Evolutionary conservation across 1,140 invertebrate species (phyloP).

Genomic region (Eufriesea mexicana): DNA sequence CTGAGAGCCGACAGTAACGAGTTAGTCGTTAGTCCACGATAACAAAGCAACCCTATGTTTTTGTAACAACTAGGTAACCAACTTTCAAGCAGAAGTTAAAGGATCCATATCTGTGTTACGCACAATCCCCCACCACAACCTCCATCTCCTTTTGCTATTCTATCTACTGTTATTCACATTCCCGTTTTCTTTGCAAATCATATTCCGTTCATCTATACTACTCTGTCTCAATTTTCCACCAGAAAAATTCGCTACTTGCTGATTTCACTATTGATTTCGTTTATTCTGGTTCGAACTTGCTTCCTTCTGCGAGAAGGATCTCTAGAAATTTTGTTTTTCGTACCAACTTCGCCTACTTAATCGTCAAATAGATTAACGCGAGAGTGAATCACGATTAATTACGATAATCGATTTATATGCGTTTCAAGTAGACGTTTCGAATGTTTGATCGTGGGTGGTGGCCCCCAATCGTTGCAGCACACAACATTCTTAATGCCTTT

Average conservation of each 20-base stretch:
- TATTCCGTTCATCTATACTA: neutral
- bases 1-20: neutral
- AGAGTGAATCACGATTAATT: neutral
- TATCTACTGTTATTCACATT: neutral
- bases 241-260: neutral
- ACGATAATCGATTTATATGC: neutral
- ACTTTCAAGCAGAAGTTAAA: slow-evolving; percentile 11
- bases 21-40: too few species aligned
- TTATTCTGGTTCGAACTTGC: neutral
- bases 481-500: neutral
- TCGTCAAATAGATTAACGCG: neutral
- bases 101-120: slow-evolving; percentile 44
- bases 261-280: slow-evolving; percentile 37
- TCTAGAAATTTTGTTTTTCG: neutral
- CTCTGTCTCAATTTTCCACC: neutral
- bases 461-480: neutral
- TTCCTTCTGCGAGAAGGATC: neutral
- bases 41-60: neutral
- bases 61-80: slow-evolving; percentile 10
- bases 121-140: slow-evolving; percentile 24
- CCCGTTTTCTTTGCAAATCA: neutral
- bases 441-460: slow-evolving; percentile 24
- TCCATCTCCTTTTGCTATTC: slow-evolving; percentile 17
- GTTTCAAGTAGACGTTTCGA: neutral
- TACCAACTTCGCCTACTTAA: neutral